A percentile compares a stretch with the other conserved stretches of the same genome.
These are phyloP conservation scores for Cerceris ruficornis DNA, from an alignment of 2,888 invertebrate genomes.

Conservation along the genomic window DNA sequence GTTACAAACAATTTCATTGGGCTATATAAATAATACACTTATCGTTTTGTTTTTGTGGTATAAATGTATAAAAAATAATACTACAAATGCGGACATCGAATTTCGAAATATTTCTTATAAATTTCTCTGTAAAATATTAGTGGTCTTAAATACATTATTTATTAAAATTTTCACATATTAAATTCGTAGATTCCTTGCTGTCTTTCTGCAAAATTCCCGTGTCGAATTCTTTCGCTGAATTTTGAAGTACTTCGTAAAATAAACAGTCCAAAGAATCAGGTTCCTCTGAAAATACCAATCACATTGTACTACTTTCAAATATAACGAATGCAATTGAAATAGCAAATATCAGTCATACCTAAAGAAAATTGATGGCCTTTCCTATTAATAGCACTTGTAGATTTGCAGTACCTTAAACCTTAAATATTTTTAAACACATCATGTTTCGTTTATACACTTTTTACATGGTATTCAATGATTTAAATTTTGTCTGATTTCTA, in stretches of 20 bases:
- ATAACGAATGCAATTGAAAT: not conserved
- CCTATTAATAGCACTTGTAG: slow-evolving; percentile 71
- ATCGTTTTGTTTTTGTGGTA: too few relatives aligned
- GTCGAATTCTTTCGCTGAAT: slow-evolving; percentile 47
- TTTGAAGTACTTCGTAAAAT: slow-evolving; percentile 59
- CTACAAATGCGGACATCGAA: too few relatives aligned
- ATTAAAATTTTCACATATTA: not conserved
- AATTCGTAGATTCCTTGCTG: slow-evolving; percentile 39
- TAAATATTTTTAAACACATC: slow-evolving; percentile 48
- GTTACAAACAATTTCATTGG: too few relatives aligned
- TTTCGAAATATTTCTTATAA: too few relatives aligned
- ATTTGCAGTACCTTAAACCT: slow-evolving; percentile 73
- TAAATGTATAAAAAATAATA: too few relatives aligned
- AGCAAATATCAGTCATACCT: slow-evolving; percentile 17
- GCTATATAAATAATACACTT: too few relatives aligned
- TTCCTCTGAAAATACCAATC: slow-evolving; percentile 49
- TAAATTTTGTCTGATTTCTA: not conserved
- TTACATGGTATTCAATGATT: not conserved
- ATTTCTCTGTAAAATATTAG: not conserved
- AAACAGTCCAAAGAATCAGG: slow-evolving; percentile 70
- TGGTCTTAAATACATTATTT: not conserved
- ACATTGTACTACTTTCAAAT: not conserved
- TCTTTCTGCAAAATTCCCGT: slow-evolving; percentile 66
- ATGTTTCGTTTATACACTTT: not conserved
- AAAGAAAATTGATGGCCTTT: slow-evolving; percentile 22